Evolutionary conservation across 2,888 invertebrate genomes (phyloP), one percentile per base, ranked within the genome.

Genomic region (Scaptomyza cyrtandrae): DNA sequence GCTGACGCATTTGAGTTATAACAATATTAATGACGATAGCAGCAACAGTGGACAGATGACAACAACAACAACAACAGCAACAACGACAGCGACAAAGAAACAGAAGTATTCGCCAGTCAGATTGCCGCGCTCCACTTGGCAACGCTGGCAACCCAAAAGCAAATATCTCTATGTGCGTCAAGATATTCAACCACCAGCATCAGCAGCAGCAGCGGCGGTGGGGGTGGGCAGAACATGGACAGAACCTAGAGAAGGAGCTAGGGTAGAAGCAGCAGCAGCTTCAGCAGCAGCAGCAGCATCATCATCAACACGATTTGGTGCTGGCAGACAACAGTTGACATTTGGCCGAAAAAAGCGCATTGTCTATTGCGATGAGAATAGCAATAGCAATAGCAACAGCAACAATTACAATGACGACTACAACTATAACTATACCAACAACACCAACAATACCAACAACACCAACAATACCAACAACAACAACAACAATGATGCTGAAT

Each of bases 101-200:
- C n/a, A n/a, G 13, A 33, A 35, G 19, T n/a, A 35, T 33, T 33
- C 49, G 49, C n/a, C 19, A 35, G 24, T 24, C 24, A 24, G 24
- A 24, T 3, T 24, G 24, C 24, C 24, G 24, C 24, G 24, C 24
- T 3, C 24, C 24, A 24, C 3, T 24, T 24, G 24, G 24, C 24
- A 19, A 19, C 19, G 3, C 24, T 24, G 24, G 6, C 70, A 44
- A 16, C 61, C 49, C n/a, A 65, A 57, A n/a, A 65, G 46, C 27
- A 83, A 61, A 55, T 81, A 80, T 48, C 75, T 69, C 0, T 81
- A 61, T 63, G 86, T 86, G 43, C 86, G 81, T 10, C 43, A 16
- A n/a, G n/a, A 27, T 10, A 7, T 19, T 19, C 16, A n/a, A 29
- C 10, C 39, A 33, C 2, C 13, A 37, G 24, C 49, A 27, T 9